These are phyloP conservation scores for Drosophila trapezifrons DNA, from an alignment of 1,140 invertebrate genomes.

Conservation along the genomic window DNA sequence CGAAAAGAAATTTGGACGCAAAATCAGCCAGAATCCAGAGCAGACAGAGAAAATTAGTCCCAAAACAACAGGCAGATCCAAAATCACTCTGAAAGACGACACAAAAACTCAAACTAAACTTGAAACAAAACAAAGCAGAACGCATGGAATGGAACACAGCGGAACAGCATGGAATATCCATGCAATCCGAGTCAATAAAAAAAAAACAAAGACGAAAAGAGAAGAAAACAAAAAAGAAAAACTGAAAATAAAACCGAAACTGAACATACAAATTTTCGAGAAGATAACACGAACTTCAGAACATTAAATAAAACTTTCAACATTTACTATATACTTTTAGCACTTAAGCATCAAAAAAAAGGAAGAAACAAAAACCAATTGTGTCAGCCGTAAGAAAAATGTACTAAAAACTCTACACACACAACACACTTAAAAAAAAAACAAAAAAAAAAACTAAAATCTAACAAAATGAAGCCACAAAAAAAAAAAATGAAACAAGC, in stretches of 20 bases:
- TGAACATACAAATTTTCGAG: constrained; percentile 33
- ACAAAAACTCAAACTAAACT: constrained; percentile 19
- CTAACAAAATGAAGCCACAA: constrained; percentile 51
- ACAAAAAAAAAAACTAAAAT: constrained; percentile 8
- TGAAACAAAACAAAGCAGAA: constrained; percentile 21
- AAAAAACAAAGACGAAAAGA: constrained; percentile 16
- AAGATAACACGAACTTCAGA: constrained; percentile 37
- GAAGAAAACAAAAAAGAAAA: constrained; percentile 20
- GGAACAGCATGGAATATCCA: constrained; percentile 11
- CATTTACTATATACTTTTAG: constrained; percentile 64
- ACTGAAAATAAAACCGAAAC: constrained; percentile 20
- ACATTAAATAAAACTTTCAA: constrained; percentile 46
- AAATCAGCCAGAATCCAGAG: constrained; percentile 58
- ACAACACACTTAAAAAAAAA: constrained; percentile 24
- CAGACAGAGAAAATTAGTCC: constrained; percentile 31
- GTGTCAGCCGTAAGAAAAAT: constrained; percentile 53
- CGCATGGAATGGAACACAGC: constrained; percentile 6
- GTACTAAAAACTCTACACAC: constrained; percentile 41
- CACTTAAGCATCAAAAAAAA: constrained; percentile 49
- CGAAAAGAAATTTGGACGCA: constrained; percentile 66
- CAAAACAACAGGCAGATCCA: constrained; percentile 18
- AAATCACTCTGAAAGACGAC: constrained; percentile 39
- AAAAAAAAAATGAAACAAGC: constrained; percentile 27
- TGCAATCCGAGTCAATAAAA: constrained; percentile 9
- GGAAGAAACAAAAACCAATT: constrained; percentile 44